These are phyloP conservation scores for Intellagama lesueurii DNA, from an alignment of 2,797 vertebrate genomes.

Conservation along the genomic window DNA sequence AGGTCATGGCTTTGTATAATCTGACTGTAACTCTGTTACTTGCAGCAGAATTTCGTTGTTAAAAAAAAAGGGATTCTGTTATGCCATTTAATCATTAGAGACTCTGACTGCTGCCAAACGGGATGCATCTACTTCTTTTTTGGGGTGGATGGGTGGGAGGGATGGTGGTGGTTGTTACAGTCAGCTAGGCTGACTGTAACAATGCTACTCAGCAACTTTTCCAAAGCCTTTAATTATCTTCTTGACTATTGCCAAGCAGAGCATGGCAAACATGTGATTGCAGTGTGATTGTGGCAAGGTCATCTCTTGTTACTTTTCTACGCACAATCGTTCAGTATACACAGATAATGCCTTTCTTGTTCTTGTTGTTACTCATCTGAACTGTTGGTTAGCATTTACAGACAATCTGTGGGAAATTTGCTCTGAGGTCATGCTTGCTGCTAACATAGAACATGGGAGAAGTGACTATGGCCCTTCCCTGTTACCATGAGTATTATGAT, in stretches of 20 bases:
- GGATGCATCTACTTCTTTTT: not conserved
- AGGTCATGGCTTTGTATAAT: not conserved
- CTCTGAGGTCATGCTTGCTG: constrained; percentile 1
- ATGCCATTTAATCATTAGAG: constrained; percentile 26
- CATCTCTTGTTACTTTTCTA: constrained; percentile 22
- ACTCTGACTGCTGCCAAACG: constrained; percentile 15
- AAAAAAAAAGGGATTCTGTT: constrained; percentile 3
- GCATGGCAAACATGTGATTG: constrained; percentile 37
- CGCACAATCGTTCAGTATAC: not conserved
- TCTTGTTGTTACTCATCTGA: not conserved
- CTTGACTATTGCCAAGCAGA: constrained; percentile 48
- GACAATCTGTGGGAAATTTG: not conserved
- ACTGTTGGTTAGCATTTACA: not conserved
- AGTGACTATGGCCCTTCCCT: not conserved
- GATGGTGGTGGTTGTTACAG: not conserved
- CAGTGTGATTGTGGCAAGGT: constrained; percentile 30
- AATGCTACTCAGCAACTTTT: constrained; percentile 29
- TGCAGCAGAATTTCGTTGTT: not conserved
- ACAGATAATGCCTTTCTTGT: not conserved
- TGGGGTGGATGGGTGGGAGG: not conserved
- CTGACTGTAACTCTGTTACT: constrained; percentile 14
- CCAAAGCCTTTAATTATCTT: constrained; percentile 44
- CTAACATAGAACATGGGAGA: not conserved
- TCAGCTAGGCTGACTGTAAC: not conserved
- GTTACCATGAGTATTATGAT: not conserved